phyloP scores from a whole-genome alignment of 2,113 vertebrate genomes.

The Etheostoma spectabile region DNA sequence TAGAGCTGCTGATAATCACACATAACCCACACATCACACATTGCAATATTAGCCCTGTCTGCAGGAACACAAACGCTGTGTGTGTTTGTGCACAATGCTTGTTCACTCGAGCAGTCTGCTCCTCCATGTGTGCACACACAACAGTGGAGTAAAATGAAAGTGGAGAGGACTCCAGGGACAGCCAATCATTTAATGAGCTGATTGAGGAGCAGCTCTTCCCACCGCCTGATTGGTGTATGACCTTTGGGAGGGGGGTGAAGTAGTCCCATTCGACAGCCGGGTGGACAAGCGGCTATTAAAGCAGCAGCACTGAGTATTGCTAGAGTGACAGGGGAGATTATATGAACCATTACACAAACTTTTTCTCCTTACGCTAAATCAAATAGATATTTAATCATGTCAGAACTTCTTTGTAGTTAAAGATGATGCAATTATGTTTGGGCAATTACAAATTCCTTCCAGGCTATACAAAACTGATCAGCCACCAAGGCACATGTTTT shows the following conservation, averaged over 20 bases:
- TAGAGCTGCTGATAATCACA: conserved; percentile 50
- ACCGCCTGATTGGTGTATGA: conserved; percentile 64
- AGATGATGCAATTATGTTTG: conserved; percentile 64
- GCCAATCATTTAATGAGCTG: conserved; percentile 73
- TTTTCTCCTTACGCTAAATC: conserved; percentile 57
- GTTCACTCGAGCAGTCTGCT: conserved; percentile 13
- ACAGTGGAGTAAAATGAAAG: conserved; percentile 38
- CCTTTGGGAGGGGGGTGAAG: conserved; percentile 56
- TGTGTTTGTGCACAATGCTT: not conserved
- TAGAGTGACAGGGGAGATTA: conserved; percentile 56
- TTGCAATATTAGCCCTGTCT: conserved; percentile 42
- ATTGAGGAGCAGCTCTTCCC: conserved; percentile 60
- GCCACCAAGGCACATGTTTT: conserved; percentile 45
- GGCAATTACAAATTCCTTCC: conserved; percentile 59
- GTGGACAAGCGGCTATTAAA: conserved; percentile 62
- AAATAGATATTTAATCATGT: conserved; percentile 61
- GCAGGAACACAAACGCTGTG: conserved; percentile 16
- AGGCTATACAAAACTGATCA: conserved; percentile 58
- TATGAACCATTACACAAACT: conserved; percentile 61
- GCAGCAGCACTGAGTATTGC: conserved; percentile 33
- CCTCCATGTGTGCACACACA: conserved; percentile 14
- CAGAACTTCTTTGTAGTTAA: conserved; percentile 45
- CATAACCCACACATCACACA: conserved; percentile 19
- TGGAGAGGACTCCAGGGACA: conserved; percentile 42
- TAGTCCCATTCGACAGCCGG: conserved; percentile 45